Base-by-base conservation (phyloP, 2,113 vertebrate genomes). In the Elephantulus edwardii region DNA sequence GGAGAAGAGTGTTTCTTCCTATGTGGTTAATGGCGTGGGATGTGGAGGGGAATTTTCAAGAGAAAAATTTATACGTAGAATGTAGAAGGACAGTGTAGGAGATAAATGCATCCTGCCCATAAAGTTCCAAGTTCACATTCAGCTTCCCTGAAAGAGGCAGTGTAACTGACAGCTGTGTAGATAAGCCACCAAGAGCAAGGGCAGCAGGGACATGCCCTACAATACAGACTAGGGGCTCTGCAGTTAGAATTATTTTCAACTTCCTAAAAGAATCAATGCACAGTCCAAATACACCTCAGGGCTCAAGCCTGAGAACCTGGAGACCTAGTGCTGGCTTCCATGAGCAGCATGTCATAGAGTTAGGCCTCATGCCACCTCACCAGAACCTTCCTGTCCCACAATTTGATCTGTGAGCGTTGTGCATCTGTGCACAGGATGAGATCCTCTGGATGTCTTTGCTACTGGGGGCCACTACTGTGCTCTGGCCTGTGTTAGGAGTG, bases 341-440 rank as follows among this genome's bases (percentile, higher is more conserved):
- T 0, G 48, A 66, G 46, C 38, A n/a, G 76, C 11, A 35, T 14
- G 24, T 6, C 2, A 1, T 6, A 2, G 13, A 62, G 2, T 12
- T 1, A 1, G 14, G 22, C 74, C n/a, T 8, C 12, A 9, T 0
- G 0, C 1, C 24, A 42, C 33, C 30, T 78, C 20, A 19, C 3
- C 24, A 14, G 1, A 19, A 38, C 13, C 20, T n/a, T 40, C 26
- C 16, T 13, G 22, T 40, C 60, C 42, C 58, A 28, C 35, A 22
- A 38, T 58, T 10, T 81, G 2, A n/a, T 1, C 19, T 26, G 20
- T 14, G 42, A 48, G 30, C n/a, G 28, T 2, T 40, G 20, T 24
- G 11, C 6, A 2, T 56, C 46, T 56, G 14, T 12, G 1, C 3
- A 54, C 56, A 1, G n/a, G 19, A 0, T 0, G 24, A 19, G 9